Percentiles rank a stretch among this genome's conserved stretches.
These are phyloP conservation scores for Semnornis frantzii DNA, from an alignment of 2,113 vertebrate genomes.

Conservation along the genomic window DNA sequence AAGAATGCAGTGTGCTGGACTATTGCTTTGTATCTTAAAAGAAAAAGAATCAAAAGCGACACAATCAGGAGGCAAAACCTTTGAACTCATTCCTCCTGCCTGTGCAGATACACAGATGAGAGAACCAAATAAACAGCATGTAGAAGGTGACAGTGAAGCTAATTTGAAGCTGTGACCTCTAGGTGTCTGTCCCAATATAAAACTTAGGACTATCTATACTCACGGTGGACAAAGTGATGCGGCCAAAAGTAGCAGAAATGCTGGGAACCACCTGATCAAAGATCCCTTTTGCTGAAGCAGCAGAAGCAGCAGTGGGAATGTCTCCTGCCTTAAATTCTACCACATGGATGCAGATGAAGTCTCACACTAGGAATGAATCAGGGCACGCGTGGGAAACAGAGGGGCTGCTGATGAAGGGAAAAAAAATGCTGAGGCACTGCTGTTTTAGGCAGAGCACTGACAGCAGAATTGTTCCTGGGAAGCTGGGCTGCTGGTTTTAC, in stretches of 20 bases:
- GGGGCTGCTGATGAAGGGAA: background rate
- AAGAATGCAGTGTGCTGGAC: background rate
- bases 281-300: background rate
- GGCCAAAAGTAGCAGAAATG: background rate
- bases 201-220: background rate
- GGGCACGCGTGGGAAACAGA: constrained; percentile 3
- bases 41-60: background rate
- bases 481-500: constrained; percentile 54
- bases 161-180: background rate
- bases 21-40: background rate
- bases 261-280: background rate
- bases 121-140: background rate
- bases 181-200: background rate
- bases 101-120: background rate
- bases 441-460: constrained; percentile 46
- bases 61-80: background rate
- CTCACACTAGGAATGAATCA: background rate
- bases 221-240: background rate
- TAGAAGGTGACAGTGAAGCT: background rate
- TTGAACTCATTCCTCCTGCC: background rate
- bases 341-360: background rate
- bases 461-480: constrained; percentile 58
- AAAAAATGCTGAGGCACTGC: constrained; percentile 37
- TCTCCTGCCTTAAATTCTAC: background rate
- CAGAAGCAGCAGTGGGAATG: background rate